phyloP scores from a whole-genome alignment of 1,140 invertebrate species.

The Pemphigus obesinymphae region DNA sequence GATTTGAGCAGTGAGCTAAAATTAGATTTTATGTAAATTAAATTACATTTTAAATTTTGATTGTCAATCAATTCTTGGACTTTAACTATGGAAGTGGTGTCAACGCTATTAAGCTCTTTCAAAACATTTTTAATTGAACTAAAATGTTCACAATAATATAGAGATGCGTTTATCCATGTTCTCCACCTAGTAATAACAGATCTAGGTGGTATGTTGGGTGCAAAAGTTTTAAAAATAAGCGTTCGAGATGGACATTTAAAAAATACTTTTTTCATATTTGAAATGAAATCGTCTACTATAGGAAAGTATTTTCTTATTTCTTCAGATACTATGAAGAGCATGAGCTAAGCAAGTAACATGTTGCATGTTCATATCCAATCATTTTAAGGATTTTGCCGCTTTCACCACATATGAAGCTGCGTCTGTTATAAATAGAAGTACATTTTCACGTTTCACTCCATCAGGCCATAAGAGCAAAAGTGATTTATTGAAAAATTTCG shows the following conservation, averaged over 20 bases:
- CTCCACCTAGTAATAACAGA: conserved; percentile 41
- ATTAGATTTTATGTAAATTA: too few species aligned
- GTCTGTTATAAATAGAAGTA: neutral
- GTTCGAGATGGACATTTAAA: conserved; percentile 19
- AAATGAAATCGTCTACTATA: neutral
- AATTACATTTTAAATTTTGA: too few species aligned
- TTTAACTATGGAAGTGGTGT: neutral
- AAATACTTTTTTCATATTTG: too few species aligned
- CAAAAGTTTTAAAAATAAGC: conserved; percentile 8
- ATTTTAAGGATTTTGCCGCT: neutral
- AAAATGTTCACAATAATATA: too few species aligned
- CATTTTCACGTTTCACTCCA: neutral
- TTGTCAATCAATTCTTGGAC: neutral
- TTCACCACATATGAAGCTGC: neutral
- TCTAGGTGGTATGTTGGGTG: conserved; percentile 32
- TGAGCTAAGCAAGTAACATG: neutral
- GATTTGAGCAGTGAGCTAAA: neutral
- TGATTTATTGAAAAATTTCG: neutral
- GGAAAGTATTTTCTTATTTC: neutral
- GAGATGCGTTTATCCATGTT: too few species aligned
- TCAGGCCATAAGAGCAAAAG: neutral
- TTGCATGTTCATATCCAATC: neutral
- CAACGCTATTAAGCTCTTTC: neutral
- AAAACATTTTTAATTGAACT: conserved; percentile 18
- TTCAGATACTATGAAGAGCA: neutral